phyloP scores from a whole-genome alignment of 2,888 invertebrate genomes.

The Acanthosepion pharaonis region DNA sequence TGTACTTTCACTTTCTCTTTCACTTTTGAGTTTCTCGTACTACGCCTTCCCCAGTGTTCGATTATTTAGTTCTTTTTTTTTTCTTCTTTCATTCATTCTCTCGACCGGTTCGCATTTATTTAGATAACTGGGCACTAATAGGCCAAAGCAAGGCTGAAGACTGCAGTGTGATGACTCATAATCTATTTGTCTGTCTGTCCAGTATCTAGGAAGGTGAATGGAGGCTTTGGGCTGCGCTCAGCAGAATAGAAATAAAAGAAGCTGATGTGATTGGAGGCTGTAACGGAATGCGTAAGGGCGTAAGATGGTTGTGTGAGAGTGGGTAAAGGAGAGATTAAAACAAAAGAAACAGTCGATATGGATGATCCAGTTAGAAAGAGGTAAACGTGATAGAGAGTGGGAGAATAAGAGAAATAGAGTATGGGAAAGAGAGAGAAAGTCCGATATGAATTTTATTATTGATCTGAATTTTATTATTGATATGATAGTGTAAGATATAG shows the following conservation, averaged over 20 bases:
- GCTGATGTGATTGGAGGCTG: not conserved
- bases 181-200: not conserved
- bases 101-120: not conserved
- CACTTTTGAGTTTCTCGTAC: too few species aligned
- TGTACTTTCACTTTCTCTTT: too few species aligned
- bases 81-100: not conserved
- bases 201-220: not conserved
- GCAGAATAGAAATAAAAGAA: not conserved
- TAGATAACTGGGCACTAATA: not conserved
- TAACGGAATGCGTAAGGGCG: not conserved
- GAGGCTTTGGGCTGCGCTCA: not conserved
- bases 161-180: not conserved
- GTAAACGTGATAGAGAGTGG: too few species aligned
- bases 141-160: constrained; percentile 4
- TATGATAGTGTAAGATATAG: too few species aligned
- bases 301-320: not conserved
- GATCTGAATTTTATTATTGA: too few species aligned
- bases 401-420: too few species aligned
- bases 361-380: too few species aligned
- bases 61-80: too few species aligned
- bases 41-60: too few species aligned
- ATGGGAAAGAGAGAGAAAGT: too few species aligned
- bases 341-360: not conserved
- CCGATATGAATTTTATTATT: too few species aligned
- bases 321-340: not conserved